These are phyloP conservation scores for Cynaeus angustus DNA, from an alignment of 2,888 invertebrate genomes.

Conservation along the genomic window DNA sequence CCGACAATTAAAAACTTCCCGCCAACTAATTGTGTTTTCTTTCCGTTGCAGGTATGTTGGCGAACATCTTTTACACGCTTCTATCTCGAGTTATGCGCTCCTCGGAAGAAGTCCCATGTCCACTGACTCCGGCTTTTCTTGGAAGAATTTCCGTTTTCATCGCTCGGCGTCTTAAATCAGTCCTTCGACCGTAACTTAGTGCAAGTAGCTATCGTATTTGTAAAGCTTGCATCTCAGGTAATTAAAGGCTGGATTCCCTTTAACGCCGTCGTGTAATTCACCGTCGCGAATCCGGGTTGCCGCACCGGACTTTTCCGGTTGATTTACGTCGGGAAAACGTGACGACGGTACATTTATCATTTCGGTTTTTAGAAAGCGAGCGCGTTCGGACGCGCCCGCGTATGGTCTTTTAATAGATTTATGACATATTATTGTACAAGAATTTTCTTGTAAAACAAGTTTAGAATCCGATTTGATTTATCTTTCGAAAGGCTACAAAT, in stretches of 20 bases:
- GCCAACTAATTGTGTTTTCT: constrained; percentile 44
- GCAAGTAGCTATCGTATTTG: constrained; percentile 45
- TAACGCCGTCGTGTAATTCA: constrained; percentile 38
- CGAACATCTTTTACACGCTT: constrained; percentile 35
- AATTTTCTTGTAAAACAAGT: constrained; percentile 35
- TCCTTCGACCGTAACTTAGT: constrained; percentile 36
- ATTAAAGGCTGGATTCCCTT: constrained; percentile 49
- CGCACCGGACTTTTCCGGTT: constrained; percentile 30
- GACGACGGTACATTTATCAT: constrained; percentile 37
- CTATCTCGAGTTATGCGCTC: constrained; percentile 38
- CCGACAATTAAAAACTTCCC: constrained; percentile 40
- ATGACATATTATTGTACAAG: constrained; percentile 36
- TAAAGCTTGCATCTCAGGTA: constrained; percentile 39
- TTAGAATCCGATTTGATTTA: constrained; percentile 37
- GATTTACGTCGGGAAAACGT: constrained; percentile 37
- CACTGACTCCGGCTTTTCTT: constrained; percentile 40
- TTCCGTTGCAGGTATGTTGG: constrained; percentile 49
- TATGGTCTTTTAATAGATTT: constrained; percentile 40
- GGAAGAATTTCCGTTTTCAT: constrained; percentile 50
- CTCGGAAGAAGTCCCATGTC: constrained; percentile 30
- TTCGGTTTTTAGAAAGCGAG: constrained; percentile 38
- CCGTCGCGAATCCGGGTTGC: constrained; percentile 19
- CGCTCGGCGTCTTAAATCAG: constrained; percentile 40
- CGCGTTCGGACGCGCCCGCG: not conserved
- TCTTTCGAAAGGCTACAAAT: constrained; percentile 4